Evolutionary conservation across 2,113 vertebrate species (phyloP).

Genomic region (Plecturocebus donacophilus): DNA sequence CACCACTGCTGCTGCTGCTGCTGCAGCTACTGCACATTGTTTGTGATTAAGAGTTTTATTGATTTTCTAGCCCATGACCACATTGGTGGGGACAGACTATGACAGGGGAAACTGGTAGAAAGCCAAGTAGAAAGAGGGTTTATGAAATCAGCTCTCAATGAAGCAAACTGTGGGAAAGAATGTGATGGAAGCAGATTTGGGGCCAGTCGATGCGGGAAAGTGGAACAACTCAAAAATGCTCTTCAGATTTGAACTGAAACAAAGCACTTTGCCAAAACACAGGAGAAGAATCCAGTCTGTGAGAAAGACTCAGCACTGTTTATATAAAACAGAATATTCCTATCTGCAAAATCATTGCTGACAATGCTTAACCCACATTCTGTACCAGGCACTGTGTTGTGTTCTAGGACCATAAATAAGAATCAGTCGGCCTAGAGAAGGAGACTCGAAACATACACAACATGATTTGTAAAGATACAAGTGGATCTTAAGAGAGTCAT

Average conservation of each 20-base stretch:
- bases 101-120: constrained; percentile 21
- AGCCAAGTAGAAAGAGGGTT: constrained; percentile 44
- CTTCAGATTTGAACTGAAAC: background rate
- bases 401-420: background rate
- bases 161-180: constrained; percentile 40
- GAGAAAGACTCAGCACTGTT: background rate
- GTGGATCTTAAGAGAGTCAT: background rate
- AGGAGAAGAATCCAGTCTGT: background rate
- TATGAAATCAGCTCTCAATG: constrained; percentile 33
- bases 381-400: background rate
- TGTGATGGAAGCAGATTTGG: background rate
- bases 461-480: background rate
- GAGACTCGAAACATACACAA: background rate
- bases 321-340: background rate
- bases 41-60: constrained; percentile 39
- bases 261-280: background rate
- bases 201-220: background rate
- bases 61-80: constrained; percentile 43
- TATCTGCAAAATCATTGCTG: background rate
- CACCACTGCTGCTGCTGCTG: too few species aligned
- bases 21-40: background rate
- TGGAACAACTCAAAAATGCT: background rate
- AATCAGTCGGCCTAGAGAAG: background rate
- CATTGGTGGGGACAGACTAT: background rate
- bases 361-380: background rate